These are phyloP conservation scores for Andrena fulva DNA, from an alignment of 2,888 invertebrate genomes.

Conservation along the genomic window DNA sequence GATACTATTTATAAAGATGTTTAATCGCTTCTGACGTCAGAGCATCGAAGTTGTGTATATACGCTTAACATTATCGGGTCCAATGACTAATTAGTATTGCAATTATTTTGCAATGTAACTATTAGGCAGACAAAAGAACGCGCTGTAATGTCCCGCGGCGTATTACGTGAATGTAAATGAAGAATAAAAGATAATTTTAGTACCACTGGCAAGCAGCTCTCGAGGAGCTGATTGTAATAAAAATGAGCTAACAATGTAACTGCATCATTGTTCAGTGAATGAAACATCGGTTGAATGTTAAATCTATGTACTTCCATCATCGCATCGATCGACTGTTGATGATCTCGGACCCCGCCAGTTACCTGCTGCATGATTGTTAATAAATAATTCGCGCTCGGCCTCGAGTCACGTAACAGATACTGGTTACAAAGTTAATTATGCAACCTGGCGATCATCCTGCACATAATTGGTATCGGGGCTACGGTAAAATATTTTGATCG, in stretches of 20 bases:
- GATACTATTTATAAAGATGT: no score
- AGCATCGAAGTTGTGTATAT: no score
- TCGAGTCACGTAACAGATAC: neutral
- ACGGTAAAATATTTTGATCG: conserved; percentile 1
- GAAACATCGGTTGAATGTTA: neutral
- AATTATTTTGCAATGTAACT: no score
- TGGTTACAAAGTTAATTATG: neutral
- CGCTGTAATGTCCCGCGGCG: no score
- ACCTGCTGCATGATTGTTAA: neutral
- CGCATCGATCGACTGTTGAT: neutral
- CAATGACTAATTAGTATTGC: no score
- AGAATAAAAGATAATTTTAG: neutral
- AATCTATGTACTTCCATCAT: neutral
- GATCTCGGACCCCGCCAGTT: neutral
- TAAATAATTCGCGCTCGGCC: neutral
- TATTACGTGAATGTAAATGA: neutral
- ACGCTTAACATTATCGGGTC: no score
- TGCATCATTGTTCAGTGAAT: neutral
- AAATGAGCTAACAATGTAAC: neutral
- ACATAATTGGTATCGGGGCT: neutral
- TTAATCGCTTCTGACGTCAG: no score
- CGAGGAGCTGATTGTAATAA: neutral
- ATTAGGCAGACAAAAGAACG: no score
- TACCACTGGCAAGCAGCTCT: neutral
- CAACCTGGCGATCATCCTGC: neutral